These are phyloP conservation scores for Scrobipalpa atriplicella DNA, from an alignment of 2,888 invertebrate genomes.

Conservation along the genomic window DNA sequence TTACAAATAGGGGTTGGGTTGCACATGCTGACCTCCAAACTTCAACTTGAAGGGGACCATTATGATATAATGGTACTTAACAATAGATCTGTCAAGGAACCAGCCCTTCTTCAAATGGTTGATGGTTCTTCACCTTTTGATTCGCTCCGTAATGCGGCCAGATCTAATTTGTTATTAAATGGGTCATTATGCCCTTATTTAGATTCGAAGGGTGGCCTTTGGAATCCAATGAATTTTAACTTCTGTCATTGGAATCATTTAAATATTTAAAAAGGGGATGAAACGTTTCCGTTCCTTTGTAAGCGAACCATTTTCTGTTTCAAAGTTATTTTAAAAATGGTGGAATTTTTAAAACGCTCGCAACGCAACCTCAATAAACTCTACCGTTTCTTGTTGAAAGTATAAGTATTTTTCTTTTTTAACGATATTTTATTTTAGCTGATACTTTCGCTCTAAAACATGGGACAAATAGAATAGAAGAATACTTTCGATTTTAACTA, in stretches of 20 bases:
- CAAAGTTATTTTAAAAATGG: constrained; percentile 28
- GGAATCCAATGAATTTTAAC: constrained; percentile 76
- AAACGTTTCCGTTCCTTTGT: constrained; percentile 56
- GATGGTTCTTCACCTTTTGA: constrained; percentile 44
- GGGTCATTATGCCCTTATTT: constrained; percentile 71
- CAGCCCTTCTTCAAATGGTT: constrained; percentile 32
- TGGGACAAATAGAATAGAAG: no score
- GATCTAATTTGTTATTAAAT: constrained; percentile 81
- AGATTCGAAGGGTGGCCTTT: constrained; percentile 61
- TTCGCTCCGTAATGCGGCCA: constrained; percentile 57
- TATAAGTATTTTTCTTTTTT: not conserved
- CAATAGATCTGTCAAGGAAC: constrained; percentile 40
- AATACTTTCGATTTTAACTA: no score
- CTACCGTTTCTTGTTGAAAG: constrained; percentile 2
- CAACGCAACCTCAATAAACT: not conserved
- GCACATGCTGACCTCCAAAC: no score
- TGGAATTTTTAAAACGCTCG: constrained; percentile 29
- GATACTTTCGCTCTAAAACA: no score
- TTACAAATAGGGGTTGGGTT: no score
- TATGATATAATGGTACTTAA: no score
- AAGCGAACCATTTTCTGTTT: constrained; percentile 35
- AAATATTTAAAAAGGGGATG: constrained; percentile 65
- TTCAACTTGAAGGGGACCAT: no score
- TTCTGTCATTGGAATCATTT: constrained; percentile 63
- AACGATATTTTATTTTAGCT: not conserved